Conservation (phyloP, 1,140 invertebrate genomes). For the Pogonus chalceus region DNA sequence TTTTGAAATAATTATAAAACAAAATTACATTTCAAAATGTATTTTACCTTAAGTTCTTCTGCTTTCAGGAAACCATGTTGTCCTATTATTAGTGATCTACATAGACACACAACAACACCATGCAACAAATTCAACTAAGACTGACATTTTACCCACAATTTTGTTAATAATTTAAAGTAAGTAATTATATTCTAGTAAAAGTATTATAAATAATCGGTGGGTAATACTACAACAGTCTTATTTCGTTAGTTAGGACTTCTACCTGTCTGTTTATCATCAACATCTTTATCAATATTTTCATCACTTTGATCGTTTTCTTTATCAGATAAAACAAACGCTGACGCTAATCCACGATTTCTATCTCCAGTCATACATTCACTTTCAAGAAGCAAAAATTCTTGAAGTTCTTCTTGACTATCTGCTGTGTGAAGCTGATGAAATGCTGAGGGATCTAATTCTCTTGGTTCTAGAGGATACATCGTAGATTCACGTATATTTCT, state of each 20-base stretch:
- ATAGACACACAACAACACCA: not conserved
- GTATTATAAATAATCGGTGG: not conserved
- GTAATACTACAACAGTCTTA: not conserved
- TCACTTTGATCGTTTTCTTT: conserved; percentile 17
- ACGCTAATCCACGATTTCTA: conserved; percentile 37
- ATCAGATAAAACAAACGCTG: conserved; percentile 33
- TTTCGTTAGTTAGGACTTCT: conserved; percentile 12
- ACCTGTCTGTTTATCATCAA: conserved; percentile 37
- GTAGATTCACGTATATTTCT: conserved; percentile 27
- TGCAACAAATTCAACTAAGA: not conserved
- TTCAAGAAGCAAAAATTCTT: conserved; percentile 54
- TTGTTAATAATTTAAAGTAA: not conserved
- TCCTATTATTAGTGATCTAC: not conserved
- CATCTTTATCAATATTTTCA: conserved; percentile 29
- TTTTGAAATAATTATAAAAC: too few relatives aligned
- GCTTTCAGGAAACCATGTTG: too few relatives aligned
- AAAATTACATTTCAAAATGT: too few relatives aligned
- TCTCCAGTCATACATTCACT: conserved; percentile 48
- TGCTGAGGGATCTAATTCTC: conserved; percentile 46
- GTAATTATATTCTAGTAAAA: not conserved
- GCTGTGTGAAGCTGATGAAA: conserved; percentile 49
- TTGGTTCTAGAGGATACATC: conserved; percentile 45
- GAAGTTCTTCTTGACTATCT: conserved; percentile 52
- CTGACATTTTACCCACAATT: not conserved
- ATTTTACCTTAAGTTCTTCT: too few relatives aligned